Conservation (phyloP, 2,797 vertebrate species). For the Enteromius mattozi region DNA sequence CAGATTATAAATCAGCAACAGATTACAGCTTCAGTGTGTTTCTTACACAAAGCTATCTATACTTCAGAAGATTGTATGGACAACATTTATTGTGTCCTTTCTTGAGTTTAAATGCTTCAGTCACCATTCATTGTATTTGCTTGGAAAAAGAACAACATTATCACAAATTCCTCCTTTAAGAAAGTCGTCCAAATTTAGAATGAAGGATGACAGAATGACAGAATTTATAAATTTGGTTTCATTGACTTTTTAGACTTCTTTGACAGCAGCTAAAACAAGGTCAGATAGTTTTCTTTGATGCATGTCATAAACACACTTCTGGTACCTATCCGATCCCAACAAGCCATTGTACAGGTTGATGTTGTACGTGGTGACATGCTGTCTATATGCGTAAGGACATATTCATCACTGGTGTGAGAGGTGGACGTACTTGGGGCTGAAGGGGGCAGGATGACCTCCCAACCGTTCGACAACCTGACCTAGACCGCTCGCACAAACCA, state of each 20-base stretch:
- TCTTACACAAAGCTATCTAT: not conserved
- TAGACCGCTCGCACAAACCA: not conserved
- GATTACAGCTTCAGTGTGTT: not conserved
- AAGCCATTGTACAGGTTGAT: conserved; percentile 31
- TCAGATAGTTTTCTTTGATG: conserved; percentile 33
- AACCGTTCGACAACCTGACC: conserved; percentile 2
- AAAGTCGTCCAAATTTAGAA: not conserved
- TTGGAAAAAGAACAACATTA: not conserved
- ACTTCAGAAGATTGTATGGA: not conserved
- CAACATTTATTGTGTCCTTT: not conserved
- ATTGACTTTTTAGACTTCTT: not conserved
- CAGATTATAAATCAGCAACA: not conserved
- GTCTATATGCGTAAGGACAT: conserved; percentile 52
- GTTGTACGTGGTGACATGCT: conserved; percentile 44
- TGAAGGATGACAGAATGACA: not conserved
- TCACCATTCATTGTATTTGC: not conserved
- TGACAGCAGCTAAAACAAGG: conserved; percentile 27
- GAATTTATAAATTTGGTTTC: not conserved
- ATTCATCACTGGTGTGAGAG: conserved; percentile 33
- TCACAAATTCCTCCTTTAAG: not conserved
- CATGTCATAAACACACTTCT: conserved; percentile 51
- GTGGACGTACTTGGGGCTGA: conserved; percentile 23
- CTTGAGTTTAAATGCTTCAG: not conserved
- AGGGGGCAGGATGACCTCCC: conserved; percentile 7
- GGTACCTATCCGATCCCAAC: conserved; percentile 28